Conservation (phyloP, 2,797 vertebrate species). For the Sebastes hopkinsi region DNA sequence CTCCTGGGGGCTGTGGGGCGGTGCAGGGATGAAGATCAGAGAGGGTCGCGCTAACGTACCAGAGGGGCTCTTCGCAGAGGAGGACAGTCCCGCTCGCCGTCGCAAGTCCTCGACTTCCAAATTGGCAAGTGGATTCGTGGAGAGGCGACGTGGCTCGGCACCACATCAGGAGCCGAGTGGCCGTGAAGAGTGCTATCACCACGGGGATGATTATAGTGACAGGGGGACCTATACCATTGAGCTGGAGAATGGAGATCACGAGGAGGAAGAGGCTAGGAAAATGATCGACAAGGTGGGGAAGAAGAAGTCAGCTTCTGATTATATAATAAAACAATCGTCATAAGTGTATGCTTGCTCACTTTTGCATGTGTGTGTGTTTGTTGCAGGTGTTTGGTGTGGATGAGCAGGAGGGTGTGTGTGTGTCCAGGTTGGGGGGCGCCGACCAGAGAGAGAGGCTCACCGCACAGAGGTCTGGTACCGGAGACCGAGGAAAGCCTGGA, state of each 20-base stretch:
- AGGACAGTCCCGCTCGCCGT: slow-evolving; percentile 89
- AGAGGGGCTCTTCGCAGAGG: slow-evolving; percentile 91
- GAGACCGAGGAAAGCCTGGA: slow-evolving; percentile 87
- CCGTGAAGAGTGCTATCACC: slow-evolving; percentile 82
- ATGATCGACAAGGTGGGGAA: slow-evolving; percentile 94
- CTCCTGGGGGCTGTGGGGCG: slow-evolving; percentile 76
- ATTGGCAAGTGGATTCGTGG: slow-evolving; percentile 62
- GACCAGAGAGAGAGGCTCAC: slow-evolving; percentile 84
- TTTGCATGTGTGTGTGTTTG: slow-evolving; percentile 6
- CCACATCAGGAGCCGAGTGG: slow-evolving; percentile 70
- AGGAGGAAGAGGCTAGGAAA: slow-evolving; percentile 92
- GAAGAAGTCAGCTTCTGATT: background rate
- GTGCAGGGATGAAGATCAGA: slow-evolving; percentile 80
- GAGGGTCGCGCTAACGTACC: slow-evolving; percentile 85
- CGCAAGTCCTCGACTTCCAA: slow-evolving; percentile 87
- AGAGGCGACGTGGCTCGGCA: slow-evolving; percentile 77
- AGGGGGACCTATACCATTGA: slow-evolving; percentile 96
- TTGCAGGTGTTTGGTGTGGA: slow-evolving; percentile 93
- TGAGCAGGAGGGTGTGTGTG: slow-evolving; percentile 85
- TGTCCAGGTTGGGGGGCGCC: slow-evolving; percentile 63
- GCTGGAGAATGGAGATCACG: slow-evolving; percentile 89
- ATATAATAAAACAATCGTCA: background rate
- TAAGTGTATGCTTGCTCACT: background rate
- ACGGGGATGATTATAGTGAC: slow-evolving; percentile 93
- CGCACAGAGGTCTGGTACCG: slow-evolving; percentile 85